Conservation (phyloP, 2,888 invertebrate genomes). For the Tipula lateralis region DNA sequence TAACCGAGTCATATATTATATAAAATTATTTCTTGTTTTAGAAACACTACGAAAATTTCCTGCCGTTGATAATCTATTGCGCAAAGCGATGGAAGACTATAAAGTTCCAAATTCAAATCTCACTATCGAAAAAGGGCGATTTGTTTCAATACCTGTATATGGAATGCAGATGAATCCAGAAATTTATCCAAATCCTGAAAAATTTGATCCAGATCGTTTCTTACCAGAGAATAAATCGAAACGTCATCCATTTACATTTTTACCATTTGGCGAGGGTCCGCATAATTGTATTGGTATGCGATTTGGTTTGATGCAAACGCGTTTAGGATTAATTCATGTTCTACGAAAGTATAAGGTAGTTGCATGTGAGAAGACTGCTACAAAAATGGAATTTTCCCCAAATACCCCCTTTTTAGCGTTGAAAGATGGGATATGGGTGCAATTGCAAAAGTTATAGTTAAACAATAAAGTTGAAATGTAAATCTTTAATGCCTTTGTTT, state of each 20-base stretch:
- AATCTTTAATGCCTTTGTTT: too few species aligned
- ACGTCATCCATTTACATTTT: conserved; percentile 42
- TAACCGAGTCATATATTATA: not conserved
- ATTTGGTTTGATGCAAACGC: conserved; percentile 37
- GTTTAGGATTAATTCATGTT: conserved; percentile 31
- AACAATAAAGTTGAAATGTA: not conserved
- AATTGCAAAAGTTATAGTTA: conserved; percentile 32
- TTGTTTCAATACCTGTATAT: conserved; percentile 42
- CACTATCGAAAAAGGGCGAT: conserved; percentile 42
- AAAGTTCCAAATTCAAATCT: conserved; percentile 40
- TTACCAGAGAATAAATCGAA: conserved; percentile 38
- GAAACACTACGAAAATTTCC: conserved; percentile 52
- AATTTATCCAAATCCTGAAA: conserved; percentile 48
- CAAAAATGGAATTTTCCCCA: conserved; percentile 28
- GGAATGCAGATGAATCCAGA: conserved; percentile 49
- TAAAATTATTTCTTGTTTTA: conserved; percentile 35
- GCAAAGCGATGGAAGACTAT: conserved; percentile 43
- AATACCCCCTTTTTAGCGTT: not conserved
- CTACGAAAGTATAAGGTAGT: conserved; percentile 34
- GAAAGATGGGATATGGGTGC: conserved; percentile 32
- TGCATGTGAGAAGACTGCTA: conserved; percentile 36
- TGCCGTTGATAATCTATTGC: conserved; percentile 43
- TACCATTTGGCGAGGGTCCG: conserved; percentile 47
- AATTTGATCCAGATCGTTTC: conserved; percentile 50
- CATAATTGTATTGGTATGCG: conserved; percentile 43